Percentiles rank a stretch among this genome's conserved stretches.
Conservation (phyloP, 1,140 invertebrate genomes). For the Microvelia longipes region DNA sequence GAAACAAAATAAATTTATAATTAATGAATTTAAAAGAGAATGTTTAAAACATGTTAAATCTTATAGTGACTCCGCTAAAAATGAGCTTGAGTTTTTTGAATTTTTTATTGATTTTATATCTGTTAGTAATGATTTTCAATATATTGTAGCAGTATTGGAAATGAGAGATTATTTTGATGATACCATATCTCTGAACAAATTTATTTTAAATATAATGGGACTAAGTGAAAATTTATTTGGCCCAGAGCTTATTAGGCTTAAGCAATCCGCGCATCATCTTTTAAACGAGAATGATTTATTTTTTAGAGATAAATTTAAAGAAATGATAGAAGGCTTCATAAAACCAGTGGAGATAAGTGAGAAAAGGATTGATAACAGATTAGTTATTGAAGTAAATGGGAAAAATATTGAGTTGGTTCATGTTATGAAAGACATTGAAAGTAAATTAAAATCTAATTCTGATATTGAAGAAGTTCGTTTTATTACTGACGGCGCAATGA, state of each 20-base stretch:
- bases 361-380: conserved; percentile 6
- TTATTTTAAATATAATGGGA: not conserved
- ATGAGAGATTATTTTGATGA: not conserved
- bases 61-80: not conserved
- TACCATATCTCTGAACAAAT: not conserved
- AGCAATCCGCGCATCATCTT: not conserved
- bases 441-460: not conserved
- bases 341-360: not conserved
- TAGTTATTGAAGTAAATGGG: not conserved
- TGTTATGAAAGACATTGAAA: not conserved
- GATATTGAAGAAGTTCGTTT: conserved; percentile 7
- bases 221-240: not conserved
- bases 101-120: not conserved
- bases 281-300: not conserved
- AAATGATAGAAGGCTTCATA: not conserved
- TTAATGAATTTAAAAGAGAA: not conserved
- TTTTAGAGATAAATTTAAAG: not conserved
- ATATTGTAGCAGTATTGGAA: not conserved
- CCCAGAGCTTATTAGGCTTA: not conserved
- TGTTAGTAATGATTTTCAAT: not conserved
- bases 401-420: not conserved
- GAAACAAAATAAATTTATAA: not conserved
- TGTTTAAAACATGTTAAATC: not conserved
- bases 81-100: not conserved
- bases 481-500: conserved; percentile 7